Base-by-base conservation (phyloP, 2,797 vertebrate genomes). In the Gymnodraco acuticeps region DNA sequence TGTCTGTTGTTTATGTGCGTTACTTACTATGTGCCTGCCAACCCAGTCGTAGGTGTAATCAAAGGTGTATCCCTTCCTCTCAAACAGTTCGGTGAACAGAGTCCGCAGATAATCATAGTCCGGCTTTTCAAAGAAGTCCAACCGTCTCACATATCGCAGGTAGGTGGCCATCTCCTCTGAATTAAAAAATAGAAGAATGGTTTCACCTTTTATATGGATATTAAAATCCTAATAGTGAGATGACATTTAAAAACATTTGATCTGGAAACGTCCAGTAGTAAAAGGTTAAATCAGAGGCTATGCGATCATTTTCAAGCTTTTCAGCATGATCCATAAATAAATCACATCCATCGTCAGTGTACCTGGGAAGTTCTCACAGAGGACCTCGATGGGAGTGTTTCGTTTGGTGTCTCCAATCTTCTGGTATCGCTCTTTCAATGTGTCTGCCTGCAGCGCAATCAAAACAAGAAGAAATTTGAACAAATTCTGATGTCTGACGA, bases 331-430 rank as follows among this genome's bases (percentile, higher is more conserved):
- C 16, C 2, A 10, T 41, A 17, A 41, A 15, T n/a, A 17, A 6
- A 42, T 15, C 12, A 41, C 5, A 53, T 41, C 0, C 10, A 27
- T 46, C 17, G 4, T 12, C 5, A 46, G 31, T 71, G 80, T 95
- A 99, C 98, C 98, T 96, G 98, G 98, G 83, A 98, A 99, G 94
- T 97, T 99, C 93, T 99, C 98, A 97, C 98, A 99, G 89, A 99
- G 97, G 93, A 96, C 96, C 93, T 99, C 98, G 63, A 99, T 95
- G 0, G 98, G 98, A 95, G 98, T 99, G 93, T 99, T 99, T 88
- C 98, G 95, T 91, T 99, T 99, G 50, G 98, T 99, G 93, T 99
- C 98, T 74, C 98, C 98, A 27, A 99, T 99, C 94, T 99, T 99
- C 94, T 99, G 98, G 93, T 99, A 99, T 93, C 98, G 95, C 87